Conservation (phyloP, 2,113 vertebrate species). For the Austrofundulus limnaeus region DNA sequence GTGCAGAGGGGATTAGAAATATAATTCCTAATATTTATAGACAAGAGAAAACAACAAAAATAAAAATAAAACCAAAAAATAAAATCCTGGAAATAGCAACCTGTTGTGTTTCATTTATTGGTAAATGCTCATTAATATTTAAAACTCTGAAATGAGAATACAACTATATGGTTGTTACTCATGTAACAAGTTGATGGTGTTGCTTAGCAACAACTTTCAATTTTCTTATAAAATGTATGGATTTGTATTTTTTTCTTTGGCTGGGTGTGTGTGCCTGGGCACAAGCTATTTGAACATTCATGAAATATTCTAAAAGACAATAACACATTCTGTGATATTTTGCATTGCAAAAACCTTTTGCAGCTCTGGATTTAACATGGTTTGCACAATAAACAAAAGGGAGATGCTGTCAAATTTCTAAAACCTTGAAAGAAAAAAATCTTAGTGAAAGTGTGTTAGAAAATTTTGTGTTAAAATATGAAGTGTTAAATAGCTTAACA, state of each 20-base stretch:
- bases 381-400: slow-evolving; percentile 46
- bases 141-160: slow-evolving; percentile 3
- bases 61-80: background rate
- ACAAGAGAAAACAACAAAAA: slow-evolving; percentile 29
- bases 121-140: slow-evolving; percentile 35
- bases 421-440: slow-evolving; percentile 25
- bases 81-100: slow-evolving; percentile 47
- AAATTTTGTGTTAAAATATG: slow-evolving; percentile 30
- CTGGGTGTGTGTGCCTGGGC: slow-evolving; percentile 9
- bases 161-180: slow-evolving; percentile 25
- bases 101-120: slow-evolving; percentile 53
- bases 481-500: slow-evolving; percentile 54
- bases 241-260: slow-evolving; percentile 52
- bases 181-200: slow-evolving; percentile 46
- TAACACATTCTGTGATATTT: slow-evolving; percentile 35
- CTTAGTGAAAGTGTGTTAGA: slow-evolving; percentile 30
- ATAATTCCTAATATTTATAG: slow-evolving; percentile 33
- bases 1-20: slow-evolving; percentile 43
- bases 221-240: slow-evolving; percentile 67
- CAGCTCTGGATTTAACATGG: slow-evolving; percentile 33
- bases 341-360: slow-evolving; percentile 17
- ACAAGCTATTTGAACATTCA: slow-evolving; percentile 21
- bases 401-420: slow-evolving; percentile 47
- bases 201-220: slow-evolving; percentile 66
- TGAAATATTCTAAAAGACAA: slow-evolving; percentile 40